Evolutionary conservation across 2,113 vertebrate genomes (phyloP), one percentile per base, ranked within the genome.

Genomic region (Melanotaenia duboulayi): DNA sequence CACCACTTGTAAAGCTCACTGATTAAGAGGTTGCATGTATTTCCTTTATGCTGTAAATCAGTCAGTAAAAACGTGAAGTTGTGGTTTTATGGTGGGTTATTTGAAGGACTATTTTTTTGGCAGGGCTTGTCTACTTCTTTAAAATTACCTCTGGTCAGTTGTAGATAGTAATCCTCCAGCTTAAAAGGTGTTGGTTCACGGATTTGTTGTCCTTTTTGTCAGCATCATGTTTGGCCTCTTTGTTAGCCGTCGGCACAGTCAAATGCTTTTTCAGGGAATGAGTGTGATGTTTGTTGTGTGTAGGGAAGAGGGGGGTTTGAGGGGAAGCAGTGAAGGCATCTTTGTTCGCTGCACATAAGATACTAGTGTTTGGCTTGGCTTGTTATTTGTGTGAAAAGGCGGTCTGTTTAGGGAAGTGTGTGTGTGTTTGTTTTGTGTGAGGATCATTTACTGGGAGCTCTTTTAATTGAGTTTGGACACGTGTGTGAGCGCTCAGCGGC

Each of bases 231-330:
- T 82, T 81, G 56, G 81, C 69, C 48, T 79, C 84, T 91, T 86
- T 88, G 86, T 57, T 69, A 19, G 65, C 63, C 67, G 40, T 84
- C 28, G 13, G 59, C 17, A 37, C 76, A 85, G 76, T 84, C 73
- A 72, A 86, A 82, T 71, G 74, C 90, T 85, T 70, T 85, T 83
- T 74, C 71, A 67, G 73, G 61, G 72, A 77, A 81, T 85, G 85
- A 89, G 81, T 78, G 81, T 89, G 83, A 86, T 89, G 82, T 83
- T 90, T 89, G 88, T 89, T 88, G 82, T 81, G 74, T 70, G 59
- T 60, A 57, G 64, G 79, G 62, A 61, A 20, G 59, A 78, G 58
- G 55, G 72, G 70, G 48, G n/a, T 58, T 50, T 23, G n/a, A 55
- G 50, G 72, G 67, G 68, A 60, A 23, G 67, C 70, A 80, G 60